Base-by-base conservation (phyloP, 2,888 invertebrate genomes). In the Dasypogon diadema region DNA sequence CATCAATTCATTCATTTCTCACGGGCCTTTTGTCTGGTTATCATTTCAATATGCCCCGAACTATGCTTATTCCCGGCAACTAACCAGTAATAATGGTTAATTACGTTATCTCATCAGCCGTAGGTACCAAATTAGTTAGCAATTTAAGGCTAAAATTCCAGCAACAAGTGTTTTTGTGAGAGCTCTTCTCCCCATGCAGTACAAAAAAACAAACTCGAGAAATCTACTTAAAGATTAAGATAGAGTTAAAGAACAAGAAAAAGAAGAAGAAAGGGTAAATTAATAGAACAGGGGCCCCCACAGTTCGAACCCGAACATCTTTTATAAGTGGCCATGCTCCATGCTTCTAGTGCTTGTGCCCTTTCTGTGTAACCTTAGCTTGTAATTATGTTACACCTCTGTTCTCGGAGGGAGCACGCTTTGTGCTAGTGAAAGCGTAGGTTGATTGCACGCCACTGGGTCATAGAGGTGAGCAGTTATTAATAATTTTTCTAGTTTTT, bases 101-200 rank as follows among this genome's bases (percentile, higher is more conserved):
- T 60, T 60, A 60, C 60, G 58, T 30, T 30, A 60, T 60, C 60
- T 30, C 60, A 60, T 34, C 37, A 21, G 30, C 37, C 16, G 42
- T 21, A 34, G 37, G 58, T 30, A 30, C 34, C 34, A 58, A 60
- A 60, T 60, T 60, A 37, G 16, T 18, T 37, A 30, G 60, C 37
- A 60, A 60, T 58, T 58, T 58, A 26, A 30, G 8, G 30, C 4
- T 5, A 30, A 8, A 30, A 30, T 30, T 30, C 30, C 3, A 30
- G 30, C 30, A 30, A 30, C 3, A 8, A 30, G 8, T 30, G 30
- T 30, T 30, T 30, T n/a, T n/a, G n/a, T n/a, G n/a, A n/a, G n/a
- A n/a, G n/a, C n/a, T n/a, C n/a, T n/a, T 30, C 30, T 8, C 30
- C 30, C 8, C 30, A 30, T 30, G 30, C 30, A 5, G 30, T 30